Evolutionary conservation across 2,113 vertebrate species (phyloP).

Genomic region (Caranx melampygus): DNA sequence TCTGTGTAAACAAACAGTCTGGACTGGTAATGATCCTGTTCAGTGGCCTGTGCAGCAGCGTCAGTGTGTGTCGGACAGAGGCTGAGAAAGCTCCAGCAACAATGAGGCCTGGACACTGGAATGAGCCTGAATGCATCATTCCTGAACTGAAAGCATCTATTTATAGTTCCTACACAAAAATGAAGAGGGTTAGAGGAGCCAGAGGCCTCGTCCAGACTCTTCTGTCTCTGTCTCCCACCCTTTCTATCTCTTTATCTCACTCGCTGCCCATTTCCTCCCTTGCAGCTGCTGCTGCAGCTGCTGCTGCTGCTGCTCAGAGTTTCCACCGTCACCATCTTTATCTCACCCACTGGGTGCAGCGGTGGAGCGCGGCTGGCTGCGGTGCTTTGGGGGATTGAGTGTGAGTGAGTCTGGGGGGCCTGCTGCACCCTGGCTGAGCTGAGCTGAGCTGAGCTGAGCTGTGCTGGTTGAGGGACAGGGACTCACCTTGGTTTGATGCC

Average conservation of each 20-base stretch:
- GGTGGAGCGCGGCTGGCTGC: slow-evolving; percentile 1
- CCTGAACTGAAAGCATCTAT: slow-evolving; percentile 18
- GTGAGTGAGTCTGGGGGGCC: slow-evolving; percentile 20
- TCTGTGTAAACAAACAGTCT: background rate
- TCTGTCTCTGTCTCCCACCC: background rate
- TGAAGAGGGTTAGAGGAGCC: slow-evolving; percentile 9
- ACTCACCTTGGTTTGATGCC: slow-evolving; percentile 84
- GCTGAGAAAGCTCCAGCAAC: background rate
- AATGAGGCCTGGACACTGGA: background rate
- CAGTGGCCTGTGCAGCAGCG: background rate
- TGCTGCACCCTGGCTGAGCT: background rate
- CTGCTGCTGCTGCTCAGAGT: background rate
- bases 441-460: slow-evolving; percentile 15
- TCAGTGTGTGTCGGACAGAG: background rate
- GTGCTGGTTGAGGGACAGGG: slow-evolving; percentile 50
- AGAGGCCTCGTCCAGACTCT: background rate
- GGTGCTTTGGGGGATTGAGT: slow-evolving; percentile 13
- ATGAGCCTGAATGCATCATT: slow-evolving; percentile 19
- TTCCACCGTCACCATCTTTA: slow-evolving; percentile 29
- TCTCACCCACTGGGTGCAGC: slow-evolving; percentile 24
- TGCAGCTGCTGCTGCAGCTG: background rate
- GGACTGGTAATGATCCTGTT: background rate
- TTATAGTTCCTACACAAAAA: slow-evolving; percentile 21
- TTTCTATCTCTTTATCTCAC: slow-evolving; percentile 25
- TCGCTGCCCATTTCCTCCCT: slow-evolving; percentile 39